Base-by-base conservation (phyloP, 1,140 invertebrate species). In the Tetraneura akinire region DNA sequence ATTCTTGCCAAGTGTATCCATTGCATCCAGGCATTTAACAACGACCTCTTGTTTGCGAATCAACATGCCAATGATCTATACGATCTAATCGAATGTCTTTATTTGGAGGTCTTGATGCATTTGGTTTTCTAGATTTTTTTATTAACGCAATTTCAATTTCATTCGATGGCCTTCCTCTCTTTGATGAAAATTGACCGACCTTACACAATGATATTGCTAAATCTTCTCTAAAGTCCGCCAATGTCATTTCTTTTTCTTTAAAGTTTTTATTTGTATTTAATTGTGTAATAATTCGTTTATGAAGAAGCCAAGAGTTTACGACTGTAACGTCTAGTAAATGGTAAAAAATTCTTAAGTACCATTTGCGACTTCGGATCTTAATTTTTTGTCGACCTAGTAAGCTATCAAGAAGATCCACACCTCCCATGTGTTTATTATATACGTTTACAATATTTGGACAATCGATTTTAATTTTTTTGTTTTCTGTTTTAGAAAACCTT, bases 341-440 rank as follows among this genome's bases (percentile, higher is more conserved):
- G 51, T 84, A 83, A 73, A 85, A 85, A 13, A 85, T 32, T 9
- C 82, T 74, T 16, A 85, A 83, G 49, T 85, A 83, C 83, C 84
- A 85, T 78, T 84, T 85, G 81, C 82, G 84, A 3, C 29, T 83
- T 74, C 84, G 84, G 76, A 85, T 84, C 81, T 78, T 83, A n/a
- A 86, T 85, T 76, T 83, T 81, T 80, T 86, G 85, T 80, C 83
- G 80, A 80, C 83, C 85, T 68, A 86, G 84, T 18, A 85, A 81
- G 64, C 82, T 82, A 81, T 86, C 84, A 81, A 85, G 82, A 60
- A 85, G 81, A 83, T 86, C 85, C 26, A 87, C 84, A 53, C 82
- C 83, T 16, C 85, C 84, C 57, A 85, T 83, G 51, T 83, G 80
- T 26, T 71, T 80, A 64, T 84, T 84, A 74, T 84, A 84, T 23